Base-by-base conservation (phyloP, 2,888 invertebrate species). In the Melipona beecheii region DNA sequence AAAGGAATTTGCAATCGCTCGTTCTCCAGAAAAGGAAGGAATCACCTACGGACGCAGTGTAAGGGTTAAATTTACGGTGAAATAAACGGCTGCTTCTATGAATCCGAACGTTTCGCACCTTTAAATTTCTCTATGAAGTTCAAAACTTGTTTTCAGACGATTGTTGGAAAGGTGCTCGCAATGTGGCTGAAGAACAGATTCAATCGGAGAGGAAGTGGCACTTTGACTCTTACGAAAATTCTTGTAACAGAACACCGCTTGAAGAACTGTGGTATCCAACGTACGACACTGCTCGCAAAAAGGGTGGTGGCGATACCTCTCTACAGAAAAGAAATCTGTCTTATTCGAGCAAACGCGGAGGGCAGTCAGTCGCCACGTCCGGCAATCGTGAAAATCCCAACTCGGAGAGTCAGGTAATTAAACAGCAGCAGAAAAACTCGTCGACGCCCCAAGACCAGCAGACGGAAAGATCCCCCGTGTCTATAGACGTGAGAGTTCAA, bases 241-340 rank as follows among this genome's bases (percentile, higher is more conserved):
- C 64, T 60, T 19, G 19, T 50, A 54, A 64, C 60, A 49, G 56
- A 75, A 64, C 24, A n/a, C 52, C 50, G 50, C 36, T 64, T 21
- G 49, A 56, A 21, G 36, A 77, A 64, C 52, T 58, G 13, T 56
- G n/a, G 27, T 15, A 27, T 4, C 31, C 43, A n/a, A 50, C 60
- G 52, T 58, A n/a, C 24, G 15, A 19, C 4, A 11, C 5, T 19
- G 3, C 19, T 50, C 87, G 87, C 50, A 70, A 71, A 27, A 84
- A 85, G 58, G 87, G 87, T 13, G 88, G 88, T 19, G 82, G 81
- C 31, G 86, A 87, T 36, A 50, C 4, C 24, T 2, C 36, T 13
- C 64, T 49, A n/a, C 85, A 36, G n/a, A 75, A 9, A 15, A 72
- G 21, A 2, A 81, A n/a, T n/a, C 2, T 9, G 0, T 0, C 66